Evolutionary conservation across 1,140 invertebrate genomes (phyloP).

Genomic region (Lasioglossum albipes): DNA sequence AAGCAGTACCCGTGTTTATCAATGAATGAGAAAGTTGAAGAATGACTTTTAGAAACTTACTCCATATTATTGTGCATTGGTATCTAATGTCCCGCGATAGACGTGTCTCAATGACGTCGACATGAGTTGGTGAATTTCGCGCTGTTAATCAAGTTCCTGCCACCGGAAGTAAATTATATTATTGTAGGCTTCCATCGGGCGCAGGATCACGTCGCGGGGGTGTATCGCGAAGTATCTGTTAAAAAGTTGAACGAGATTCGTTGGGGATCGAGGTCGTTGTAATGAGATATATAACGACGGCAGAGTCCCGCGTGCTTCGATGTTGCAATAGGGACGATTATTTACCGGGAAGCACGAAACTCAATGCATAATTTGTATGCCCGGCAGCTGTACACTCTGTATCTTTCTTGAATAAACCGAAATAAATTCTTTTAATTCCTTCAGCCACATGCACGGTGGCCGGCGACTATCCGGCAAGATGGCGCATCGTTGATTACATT

Average conservation of each 20-base stretch:
- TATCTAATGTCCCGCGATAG: neutral
- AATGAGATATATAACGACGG: constrained; percentile 30
- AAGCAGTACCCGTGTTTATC: neutral
- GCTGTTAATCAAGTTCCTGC: constrained; percentile 21
- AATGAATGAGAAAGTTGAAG: neutral
- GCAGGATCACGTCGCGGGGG: neutral
- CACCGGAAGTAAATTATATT: neutral
- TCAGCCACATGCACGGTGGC: constrained; percentile 42
- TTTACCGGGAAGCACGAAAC: constrained; percentile 46
- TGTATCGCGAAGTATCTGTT: constrained; percentile 1
- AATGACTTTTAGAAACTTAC: neutral
- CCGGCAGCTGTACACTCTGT: constrained; percentile 63
- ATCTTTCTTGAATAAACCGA: constrained; percentile 72
- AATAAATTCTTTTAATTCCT: constrained; percentile 73
- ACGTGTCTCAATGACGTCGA: neutral
- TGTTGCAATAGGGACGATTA: constrained; percentile 45
- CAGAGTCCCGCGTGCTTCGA: constrained; percentile 48
- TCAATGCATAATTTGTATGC: constrained; percentile 64
- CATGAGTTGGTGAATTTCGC: neutral
- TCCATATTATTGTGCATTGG: constrained; percentile 22
- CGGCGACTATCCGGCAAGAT: neutral
- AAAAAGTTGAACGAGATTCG: neutral
- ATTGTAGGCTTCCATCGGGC: neutral
- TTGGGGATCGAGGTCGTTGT: constrained; percentile 42
- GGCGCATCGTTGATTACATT: neutral